Conservation (phyloP, 2,888 invertebrate genomes). For the Ashinkailepas kermadecensis region DNA sequence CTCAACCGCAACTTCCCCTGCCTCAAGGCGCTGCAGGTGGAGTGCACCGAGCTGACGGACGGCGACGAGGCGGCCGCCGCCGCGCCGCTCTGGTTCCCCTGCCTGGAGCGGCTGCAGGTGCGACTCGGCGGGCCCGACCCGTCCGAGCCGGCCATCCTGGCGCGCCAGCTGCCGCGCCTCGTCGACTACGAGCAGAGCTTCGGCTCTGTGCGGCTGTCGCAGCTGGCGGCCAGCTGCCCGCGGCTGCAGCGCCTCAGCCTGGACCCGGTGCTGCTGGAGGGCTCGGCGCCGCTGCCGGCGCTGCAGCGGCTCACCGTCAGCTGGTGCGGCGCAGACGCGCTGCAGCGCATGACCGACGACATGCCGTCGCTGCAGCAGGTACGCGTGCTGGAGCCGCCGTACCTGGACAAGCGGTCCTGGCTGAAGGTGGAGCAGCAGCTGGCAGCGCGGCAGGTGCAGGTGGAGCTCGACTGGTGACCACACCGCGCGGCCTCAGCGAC, state of each 20-base stretch:
- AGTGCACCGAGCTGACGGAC: conserved; percentile 8
- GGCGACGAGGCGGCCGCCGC: not conserved
- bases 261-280: conserved; percentile 58
- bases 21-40: conserved; percentile 6
- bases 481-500: not conserved
- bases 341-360: conserved; percentile 51
- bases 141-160: conserved; percentile 15
- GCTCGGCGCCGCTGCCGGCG: conserved; percentile 92
- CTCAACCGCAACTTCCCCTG: conserved; percentile 22
- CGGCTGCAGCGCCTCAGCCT: conserved; percentile 73
- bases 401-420: conserved; percentile 8
- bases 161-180: conserved; percentile 88
- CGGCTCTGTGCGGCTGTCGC: conserved; percentile 70
- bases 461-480: not conserved
- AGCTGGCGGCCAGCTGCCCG: conserved; percentile 85
- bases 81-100: conserved; percentile 45
- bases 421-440: not conserved
- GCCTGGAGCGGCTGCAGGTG: conserved; percentile 87
- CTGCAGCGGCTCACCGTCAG: conserved; percentile 96
- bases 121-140: conserved; percentile 51
- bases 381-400: not conserved
- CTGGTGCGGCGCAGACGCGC: conserved; percentile 89
- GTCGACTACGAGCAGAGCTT: conserved; percentile 93
- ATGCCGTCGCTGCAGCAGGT: conserved; percentile 14
- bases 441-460: not conserved